Percentiles rank a stretch among this genome's conserved stretches.
Conservation (phyloP, 2,888 invertebrate genomes). For the Macrophya annulata region DNA sequence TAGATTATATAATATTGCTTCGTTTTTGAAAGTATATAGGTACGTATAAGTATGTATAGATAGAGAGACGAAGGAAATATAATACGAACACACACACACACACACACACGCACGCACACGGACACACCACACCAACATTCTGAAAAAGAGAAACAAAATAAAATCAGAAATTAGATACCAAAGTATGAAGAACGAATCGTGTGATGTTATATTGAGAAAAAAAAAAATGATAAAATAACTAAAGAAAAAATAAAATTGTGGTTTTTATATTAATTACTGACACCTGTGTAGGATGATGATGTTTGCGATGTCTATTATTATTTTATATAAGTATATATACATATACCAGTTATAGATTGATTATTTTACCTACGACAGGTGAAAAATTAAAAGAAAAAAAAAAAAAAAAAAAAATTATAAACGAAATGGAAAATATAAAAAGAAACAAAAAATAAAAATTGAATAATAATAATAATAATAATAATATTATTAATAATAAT, state of each 20-base stretch:
- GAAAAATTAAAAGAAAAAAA: neutral
- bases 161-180: slow-evolving; percentile 42
- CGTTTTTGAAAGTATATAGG: neutral
- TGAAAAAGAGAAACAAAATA: neutral
- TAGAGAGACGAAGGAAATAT: neutral
- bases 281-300: neutral
- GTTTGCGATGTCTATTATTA: neutral
- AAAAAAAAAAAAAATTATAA: neutral
- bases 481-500: neutral
- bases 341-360: neutral
- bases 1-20: neutral
- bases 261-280: neutral
- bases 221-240: neutral
- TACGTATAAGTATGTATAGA: neutral
- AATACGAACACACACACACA: too few relatives aligned
- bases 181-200: neutral
- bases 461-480: slow-evolving; percentile 22
- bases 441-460: neutral
- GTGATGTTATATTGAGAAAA: neutral
- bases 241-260: neutral
- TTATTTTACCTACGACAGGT: neutral
- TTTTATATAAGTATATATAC: neutral
- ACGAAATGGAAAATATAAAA: neutral
- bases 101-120: neutral
- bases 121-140: neutral